A percentile compares a stretch with the other conserved stretches of the same genome.
Conservation (phyloP, 1,140 invertebrate genomes). For the Papilio glaucus region DNA sequence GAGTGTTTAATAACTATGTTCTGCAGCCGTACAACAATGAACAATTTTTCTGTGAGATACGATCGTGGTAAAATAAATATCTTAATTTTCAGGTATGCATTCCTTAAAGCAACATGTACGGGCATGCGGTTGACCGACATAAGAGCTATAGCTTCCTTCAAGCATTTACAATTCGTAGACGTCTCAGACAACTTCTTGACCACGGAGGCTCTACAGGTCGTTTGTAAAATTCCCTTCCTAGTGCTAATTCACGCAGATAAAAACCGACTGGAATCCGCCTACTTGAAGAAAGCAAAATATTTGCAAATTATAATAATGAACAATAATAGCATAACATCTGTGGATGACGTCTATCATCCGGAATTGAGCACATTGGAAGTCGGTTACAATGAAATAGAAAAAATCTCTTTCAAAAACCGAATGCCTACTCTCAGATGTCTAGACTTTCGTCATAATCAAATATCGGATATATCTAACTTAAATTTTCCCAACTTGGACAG, state of each 20-base stretch:
- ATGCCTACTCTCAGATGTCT: conserved; percentile 77
- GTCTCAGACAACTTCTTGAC: conserved; percentile 81
- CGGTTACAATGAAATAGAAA: conserved; percentile 77
- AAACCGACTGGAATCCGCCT: conserved; percentile 76
- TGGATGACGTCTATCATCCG: conserved; percentile 81
- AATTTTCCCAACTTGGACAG: conserved; percentile 79
- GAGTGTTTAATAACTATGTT: no score
- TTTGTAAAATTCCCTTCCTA: conserved; percentile 79
- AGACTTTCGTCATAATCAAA: conserved; percentile 80
- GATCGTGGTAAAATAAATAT: neutral
- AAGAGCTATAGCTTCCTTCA: conserved; percentile 74
- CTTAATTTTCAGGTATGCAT: conserved; percentile 70
- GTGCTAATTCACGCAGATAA: conserved; percentile 82
- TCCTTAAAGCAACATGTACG: conserved; percentile 71
- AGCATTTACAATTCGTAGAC: conserved; percentile 83
- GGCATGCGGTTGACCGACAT: conserved; percentile 81
- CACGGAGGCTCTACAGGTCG: conserved; percentile 73
- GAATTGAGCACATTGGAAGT: conserved; percentile 81
- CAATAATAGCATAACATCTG: conserved; percentile 76
- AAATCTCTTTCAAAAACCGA: conserved; percentile 57
- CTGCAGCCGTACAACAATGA: no score
- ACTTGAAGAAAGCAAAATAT: conserved; percentile 79
- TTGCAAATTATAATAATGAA: conserved; percentile 83
- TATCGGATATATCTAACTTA: conserved; percentile 71
- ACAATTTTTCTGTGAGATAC: neutral